A percentile compares a stretch with the other conserved stretches of the same genome.
These are phyloP conservation scores for Lichenostomus cassidix DNA, from an alignment of 2,113 vertebrate species.

Conservation along the genomic window DNA sequence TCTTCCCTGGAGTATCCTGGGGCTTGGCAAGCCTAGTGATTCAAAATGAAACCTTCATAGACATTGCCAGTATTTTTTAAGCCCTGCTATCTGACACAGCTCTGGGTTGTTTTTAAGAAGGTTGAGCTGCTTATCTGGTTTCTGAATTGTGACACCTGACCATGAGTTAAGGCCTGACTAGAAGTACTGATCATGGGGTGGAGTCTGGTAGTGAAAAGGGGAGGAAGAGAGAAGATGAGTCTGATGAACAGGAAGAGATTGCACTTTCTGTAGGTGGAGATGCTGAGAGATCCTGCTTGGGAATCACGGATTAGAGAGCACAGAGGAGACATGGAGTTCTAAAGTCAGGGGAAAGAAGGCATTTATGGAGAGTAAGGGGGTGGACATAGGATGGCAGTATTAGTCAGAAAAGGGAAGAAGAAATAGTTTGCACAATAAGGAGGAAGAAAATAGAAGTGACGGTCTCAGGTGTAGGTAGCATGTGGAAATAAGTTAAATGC, in stretches of 20 bases:
- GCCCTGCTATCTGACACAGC: neutral
- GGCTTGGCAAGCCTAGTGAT: neutral
- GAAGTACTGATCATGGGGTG: neutral
- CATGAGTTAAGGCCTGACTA: neutral
- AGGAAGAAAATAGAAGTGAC: neutral
- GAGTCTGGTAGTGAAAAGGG: neutral
- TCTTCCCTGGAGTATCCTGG: neutral
- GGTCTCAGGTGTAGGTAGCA: neutral
- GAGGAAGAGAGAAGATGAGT: neutral
- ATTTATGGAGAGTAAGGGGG: neutral
- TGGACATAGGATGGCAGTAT: neutral
- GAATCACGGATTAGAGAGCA: neutral
- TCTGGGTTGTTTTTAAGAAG: neutral
- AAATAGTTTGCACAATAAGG: neutral
- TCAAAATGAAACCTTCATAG: neutral
- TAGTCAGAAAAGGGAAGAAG: neutral
- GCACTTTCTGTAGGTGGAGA: neutral
- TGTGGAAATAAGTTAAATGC: neutral
- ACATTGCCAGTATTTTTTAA: neutral
- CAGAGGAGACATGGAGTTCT: neutral
- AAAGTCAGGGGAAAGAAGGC: neutral
- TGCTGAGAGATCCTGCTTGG: neutral
- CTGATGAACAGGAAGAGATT: neutral
- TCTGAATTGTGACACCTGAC: neutral
- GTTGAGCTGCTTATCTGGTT: neutral